These are phyloP conservation scores for Pseudococcus jackbeardsleyi DNA, from an alignment of 2,888 invertebrate genomes.

Conservation along the genomic window DNA sequence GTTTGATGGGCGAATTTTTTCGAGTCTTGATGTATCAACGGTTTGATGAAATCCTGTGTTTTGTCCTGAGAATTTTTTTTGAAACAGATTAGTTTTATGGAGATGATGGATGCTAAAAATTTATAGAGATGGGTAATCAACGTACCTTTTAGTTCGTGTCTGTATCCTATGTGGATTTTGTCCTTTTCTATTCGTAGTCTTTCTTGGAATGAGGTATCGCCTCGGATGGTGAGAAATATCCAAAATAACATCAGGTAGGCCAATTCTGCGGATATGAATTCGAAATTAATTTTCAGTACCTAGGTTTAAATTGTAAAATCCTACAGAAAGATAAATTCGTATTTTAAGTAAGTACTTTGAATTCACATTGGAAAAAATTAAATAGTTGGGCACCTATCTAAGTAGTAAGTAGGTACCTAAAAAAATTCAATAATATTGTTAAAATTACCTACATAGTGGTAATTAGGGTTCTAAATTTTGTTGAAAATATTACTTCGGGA, in stretches of 20 bases:
- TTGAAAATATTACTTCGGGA: no score
- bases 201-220: slow-evolving; percentile 13
- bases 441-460: no score
- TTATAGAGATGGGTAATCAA: neutral
- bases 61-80: neutral
- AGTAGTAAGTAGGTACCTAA: no score
- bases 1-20: neutral
- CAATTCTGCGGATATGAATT: neutral
- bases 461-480: no score
- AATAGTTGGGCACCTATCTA: no score
- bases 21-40: neutral
- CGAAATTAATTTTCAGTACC: neutral
- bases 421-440: no score
- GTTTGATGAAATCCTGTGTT: slow-evolving; percentile 45
- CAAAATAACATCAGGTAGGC: neutral
- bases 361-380: no score
- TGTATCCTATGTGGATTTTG: slow-evolving; percentile 17
- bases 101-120: neutral
- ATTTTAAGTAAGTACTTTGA: no score
- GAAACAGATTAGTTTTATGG: neutral
- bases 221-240: neutral
- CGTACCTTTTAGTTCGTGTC: slow-evolving; percentile 25
- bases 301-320: no score
- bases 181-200: slow-evolving; percentile 12
- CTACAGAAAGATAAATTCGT: no score